Evolutionary conservation across 2,888 invertebrate species (phyloP).

Genomic region (Nebria brevicollis): DNA sequence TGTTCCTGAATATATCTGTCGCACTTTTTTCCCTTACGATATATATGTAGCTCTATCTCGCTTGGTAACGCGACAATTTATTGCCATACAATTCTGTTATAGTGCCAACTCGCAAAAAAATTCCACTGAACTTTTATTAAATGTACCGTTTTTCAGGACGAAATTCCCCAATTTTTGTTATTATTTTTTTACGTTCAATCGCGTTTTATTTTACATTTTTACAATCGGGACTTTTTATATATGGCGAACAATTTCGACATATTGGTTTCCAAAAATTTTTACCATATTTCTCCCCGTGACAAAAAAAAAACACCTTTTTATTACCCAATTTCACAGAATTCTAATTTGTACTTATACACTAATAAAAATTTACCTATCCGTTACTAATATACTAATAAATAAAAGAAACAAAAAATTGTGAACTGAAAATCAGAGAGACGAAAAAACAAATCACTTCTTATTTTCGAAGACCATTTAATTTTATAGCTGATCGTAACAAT

Average conservation of each 20-base stretch:
- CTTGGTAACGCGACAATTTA: constrained; percentile 13
- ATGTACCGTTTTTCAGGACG: constrained; percentile 1
- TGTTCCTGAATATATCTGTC: constrained; percentile 11
- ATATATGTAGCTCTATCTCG: constrained; percentile 5
- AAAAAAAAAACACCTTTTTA: not conserved
- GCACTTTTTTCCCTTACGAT: not conserved
- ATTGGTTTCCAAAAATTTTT: not conserved
- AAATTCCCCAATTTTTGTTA: not conserved
- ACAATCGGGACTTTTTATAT: not conserved
- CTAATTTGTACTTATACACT: too few species aligned
- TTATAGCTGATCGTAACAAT: constrained; percentile 16
- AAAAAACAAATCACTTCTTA: constrained; percentile 26
- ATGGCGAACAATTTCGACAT: not conserved
- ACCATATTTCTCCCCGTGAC: not conserved
- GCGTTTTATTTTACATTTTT: not conserved
- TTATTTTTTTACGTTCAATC: constrained; percentile 1
- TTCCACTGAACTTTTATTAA: constrained; percentile 1
- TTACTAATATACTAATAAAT: not conserved
- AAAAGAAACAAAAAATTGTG: not conserved
- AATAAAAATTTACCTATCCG: too few species aligned
- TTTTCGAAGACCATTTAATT: constrained; percentile 26
- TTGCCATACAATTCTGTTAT: constrained; percentile 12
- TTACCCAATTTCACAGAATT: too few species aligned
- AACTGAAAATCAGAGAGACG: not conserved
- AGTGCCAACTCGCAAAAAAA: constrained; percentile 10